Percentiles rank a stretch among this genome's conserved stretches.
phyloP scores from a whole-genome alignment of 2,888 invertebrate genomes.

The Galerucella nymphaeae region DNA sequence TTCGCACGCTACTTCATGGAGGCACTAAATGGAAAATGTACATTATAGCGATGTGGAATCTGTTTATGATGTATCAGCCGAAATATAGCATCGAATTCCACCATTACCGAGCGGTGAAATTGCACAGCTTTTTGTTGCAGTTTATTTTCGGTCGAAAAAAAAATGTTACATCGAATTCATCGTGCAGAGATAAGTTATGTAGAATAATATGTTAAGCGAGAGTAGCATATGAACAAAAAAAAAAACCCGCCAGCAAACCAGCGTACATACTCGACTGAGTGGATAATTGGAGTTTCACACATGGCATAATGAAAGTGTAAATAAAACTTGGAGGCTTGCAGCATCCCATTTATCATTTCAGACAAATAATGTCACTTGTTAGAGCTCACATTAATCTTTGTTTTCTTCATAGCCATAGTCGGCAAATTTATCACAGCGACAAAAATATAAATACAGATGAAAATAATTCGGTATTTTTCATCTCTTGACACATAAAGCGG shows the following conservation, averaged over 20 bases:
- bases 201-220: background rate
- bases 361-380: conserved; percentile 50
- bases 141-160: background rate
- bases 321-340: conserved; percentile 36
- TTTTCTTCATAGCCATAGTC: conserved; percentile 43
- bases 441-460: conserved; percentile 43
- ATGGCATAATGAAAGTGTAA: conserved; percentile 40
- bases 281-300: conserved; percentile 38
- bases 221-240: background rate
- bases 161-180: background rate
- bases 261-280: conserved; percentile 7
- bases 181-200: background rate
- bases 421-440: conserved; percentile 43
- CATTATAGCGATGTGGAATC: no score
- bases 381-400: conserved; percentile 50
- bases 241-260: background rate
- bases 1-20: no score
- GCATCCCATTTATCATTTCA: conserved; percentile 46
- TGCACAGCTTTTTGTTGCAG: no score
- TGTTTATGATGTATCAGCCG: no score
- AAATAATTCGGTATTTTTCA: conserved; percentile 43
- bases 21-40: no score
- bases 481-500: conserved; percentile 13
- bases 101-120: no score
- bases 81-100: no score